These are phyloP conservation scores for Drosophila nigricruria DNA, from an alignment of 2,888 invertebrate species.

Conservation along the genomic window DNA sequence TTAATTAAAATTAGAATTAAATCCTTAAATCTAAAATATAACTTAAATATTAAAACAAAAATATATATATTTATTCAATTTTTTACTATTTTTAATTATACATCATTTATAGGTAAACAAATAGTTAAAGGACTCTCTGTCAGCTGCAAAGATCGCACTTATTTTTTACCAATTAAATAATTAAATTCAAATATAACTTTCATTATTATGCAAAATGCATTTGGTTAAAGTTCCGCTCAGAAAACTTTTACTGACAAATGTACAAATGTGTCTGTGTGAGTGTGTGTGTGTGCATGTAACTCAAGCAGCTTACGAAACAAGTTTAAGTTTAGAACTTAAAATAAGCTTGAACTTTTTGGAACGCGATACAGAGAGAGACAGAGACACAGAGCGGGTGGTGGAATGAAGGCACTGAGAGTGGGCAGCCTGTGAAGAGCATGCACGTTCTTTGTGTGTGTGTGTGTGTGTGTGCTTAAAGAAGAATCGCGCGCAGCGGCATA, in stretches of 20 bases:
- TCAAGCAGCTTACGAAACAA: constrained; percentile 66
- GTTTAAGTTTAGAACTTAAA: constrained; percentile 73
- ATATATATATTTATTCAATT: too few species aligned
- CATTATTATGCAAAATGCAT: constrained; percentile 2
- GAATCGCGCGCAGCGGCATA: constrained; percentile 34
- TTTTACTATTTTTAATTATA: too few species aligned
- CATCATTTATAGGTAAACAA: too few species aligned
- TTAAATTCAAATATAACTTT: background rate
- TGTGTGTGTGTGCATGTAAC: constrained; percentile 1
- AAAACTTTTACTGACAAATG: constrained; percentile 56
- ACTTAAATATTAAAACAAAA: too few species aligned
- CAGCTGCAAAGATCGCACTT: background rate
- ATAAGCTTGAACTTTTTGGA: constrained; percentile 61
- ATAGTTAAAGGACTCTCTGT: too few species aligned
- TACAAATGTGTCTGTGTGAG: background rate
- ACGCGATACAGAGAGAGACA: constrained; percentile 13
- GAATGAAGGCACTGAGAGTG: background rate
- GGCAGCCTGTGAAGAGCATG: constrained; percentile 7
- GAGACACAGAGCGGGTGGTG: background rate
- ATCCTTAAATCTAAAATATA: too few species aligned
- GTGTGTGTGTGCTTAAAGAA: constrained; percentile 29
- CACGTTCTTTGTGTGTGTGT: constrained; percentile 10
- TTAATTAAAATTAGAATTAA: too few species aligned
- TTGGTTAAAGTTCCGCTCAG: constrained; percentile 26
- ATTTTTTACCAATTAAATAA: background rate